Conservation (phyloP, 2,797 vertebrate species). For the Setipinna tenuifilis region DNA sequence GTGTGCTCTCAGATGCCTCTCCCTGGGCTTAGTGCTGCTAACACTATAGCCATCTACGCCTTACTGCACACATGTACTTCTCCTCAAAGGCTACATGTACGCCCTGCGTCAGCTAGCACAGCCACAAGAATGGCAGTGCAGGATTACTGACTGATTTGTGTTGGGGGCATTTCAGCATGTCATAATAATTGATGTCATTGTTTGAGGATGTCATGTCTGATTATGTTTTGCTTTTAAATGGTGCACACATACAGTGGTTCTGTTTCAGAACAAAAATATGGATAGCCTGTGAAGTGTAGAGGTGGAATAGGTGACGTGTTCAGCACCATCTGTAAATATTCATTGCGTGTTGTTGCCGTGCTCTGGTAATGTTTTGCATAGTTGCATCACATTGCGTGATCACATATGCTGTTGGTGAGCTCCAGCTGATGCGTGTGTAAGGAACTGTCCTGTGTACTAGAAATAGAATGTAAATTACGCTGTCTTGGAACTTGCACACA, state of each 20-base stretch:
- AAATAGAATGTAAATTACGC: not conserved
- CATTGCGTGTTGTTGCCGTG: not conserved
- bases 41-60: slow-evolving; percentile 30
- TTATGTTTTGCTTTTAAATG: not conserved
- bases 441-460: not conserved
- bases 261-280: too few relatives aligned
- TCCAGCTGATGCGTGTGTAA: not conserved
- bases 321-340: not conserved
- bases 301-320: not conserved
- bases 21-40: slow-evolving; percentile 32
- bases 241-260: too few relatives aligned
- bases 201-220: not conserved
- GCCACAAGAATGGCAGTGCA: not conserved
- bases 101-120: not conserved
- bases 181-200: not conserved
- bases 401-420: not conserved
- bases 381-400: not conserved
- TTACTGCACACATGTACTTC: not conserved
- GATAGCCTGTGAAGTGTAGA: not conserved
- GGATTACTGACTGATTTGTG: not conserved
- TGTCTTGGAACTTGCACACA: not conserved
- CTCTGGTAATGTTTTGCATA: not conserved
- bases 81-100: slow-evolving; percentile 19
- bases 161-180: not conserved
- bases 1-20: not conserved